phyloP scores from a whole-genome alignment of 2,113 vertebrate species.

The Neolamprologus caudopunctatus region DNA sequence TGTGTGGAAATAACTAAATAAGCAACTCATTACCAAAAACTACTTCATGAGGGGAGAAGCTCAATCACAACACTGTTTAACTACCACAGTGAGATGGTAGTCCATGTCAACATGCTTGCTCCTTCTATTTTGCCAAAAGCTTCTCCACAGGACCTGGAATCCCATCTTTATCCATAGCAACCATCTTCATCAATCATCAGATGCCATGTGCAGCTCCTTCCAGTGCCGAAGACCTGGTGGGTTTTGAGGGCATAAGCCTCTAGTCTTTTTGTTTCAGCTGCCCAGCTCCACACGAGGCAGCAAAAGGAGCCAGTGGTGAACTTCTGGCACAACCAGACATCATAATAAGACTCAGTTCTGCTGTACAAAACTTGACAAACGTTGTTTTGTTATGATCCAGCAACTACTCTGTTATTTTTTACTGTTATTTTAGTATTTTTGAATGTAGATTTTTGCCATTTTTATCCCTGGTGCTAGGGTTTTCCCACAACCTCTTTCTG shows the following conservation, averaged over 20 bases:
- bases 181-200: slow-evolving; percentile 63
- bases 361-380: not conserved
- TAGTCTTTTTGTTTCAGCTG: slow-evolving; percentile 35
- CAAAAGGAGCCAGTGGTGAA: slow-evolving; percentile 16
- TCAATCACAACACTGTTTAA: not conserved
- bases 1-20: not conserved
- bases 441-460: not conserved
- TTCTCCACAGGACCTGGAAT: slow-evolving; percentile 44
- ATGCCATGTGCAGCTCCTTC: slow-evolving; percentile 37
- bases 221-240: slow-evolving; percentile 20
- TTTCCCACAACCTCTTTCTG: not conserved
- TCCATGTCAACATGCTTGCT: slow-evolving; percentile 6
- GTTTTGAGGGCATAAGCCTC: slow-evolving; percentile 46
- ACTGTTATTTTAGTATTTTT: not conserved
- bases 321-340: not conserved
- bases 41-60: not conserved
- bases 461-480: not conserved
- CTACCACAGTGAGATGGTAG: not conserved
- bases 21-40: not conserved
- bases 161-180: slow-evolving; percentile 48
- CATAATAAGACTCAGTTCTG: not conserved
- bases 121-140: slow-evolving; percentile 5
- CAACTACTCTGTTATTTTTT: not conserved
- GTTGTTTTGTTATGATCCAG: not conserved
- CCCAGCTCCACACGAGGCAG: slow-evolving; percentile 8